These are phyloP conservation scores for Solen grandis DNA, from an alignment of 1,140 invertebrate genomes.

Conservation along the genomic window DNA sequence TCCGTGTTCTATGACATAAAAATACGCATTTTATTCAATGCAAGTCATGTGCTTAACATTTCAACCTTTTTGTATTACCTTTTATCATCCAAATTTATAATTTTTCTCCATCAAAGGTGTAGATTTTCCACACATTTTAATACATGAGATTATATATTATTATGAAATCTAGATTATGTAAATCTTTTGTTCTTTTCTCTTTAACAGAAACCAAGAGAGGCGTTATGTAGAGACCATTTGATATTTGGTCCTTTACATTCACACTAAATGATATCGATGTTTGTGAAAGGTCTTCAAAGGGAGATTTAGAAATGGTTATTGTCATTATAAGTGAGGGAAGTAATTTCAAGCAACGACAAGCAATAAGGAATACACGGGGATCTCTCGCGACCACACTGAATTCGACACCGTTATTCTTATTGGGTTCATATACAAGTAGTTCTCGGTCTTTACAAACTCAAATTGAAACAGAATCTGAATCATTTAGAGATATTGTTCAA, in stretches of 20 bases:
- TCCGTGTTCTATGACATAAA: too few species aligned
- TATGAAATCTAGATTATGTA: too few species aligned
- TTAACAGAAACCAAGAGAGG: too few species aligned
- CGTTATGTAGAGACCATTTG: too few species aligned
- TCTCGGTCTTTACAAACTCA: constrained; percentile 77
- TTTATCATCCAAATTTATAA: too few species aligned
- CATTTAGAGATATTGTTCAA: constrained; percentile 88
- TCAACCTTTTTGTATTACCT: too few species aligned
- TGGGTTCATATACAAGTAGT: constrained; percentile 85
- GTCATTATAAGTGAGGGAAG: constrained; percentile 46
- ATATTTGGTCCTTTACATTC: background rate
- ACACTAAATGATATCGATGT: constrained; percentile 12
- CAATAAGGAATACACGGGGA: constrained; percentile 78
- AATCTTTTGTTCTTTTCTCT: too few species aligned
- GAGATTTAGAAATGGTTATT: constrained; percentile 54
- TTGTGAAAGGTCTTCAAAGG: background rate
- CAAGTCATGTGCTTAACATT: too few species aligned
- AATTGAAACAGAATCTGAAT: constrained; percentile 82
- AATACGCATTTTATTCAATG: too few species aligned
- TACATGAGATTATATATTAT: too few species aligned
- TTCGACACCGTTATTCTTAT: constrained; percentile 84
- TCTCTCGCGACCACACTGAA: constrained; percentile 34
- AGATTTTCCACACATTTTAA: too few species aligned
- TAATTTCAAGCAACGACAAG: constrained; percentile 61
- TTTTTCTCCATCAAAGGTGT: too few species aligned